These are phyloP conservation scores for Channa striata DNA, from an alignment of 2,797 vertebrate genomes.

Conservation along the genomic window DNA sequence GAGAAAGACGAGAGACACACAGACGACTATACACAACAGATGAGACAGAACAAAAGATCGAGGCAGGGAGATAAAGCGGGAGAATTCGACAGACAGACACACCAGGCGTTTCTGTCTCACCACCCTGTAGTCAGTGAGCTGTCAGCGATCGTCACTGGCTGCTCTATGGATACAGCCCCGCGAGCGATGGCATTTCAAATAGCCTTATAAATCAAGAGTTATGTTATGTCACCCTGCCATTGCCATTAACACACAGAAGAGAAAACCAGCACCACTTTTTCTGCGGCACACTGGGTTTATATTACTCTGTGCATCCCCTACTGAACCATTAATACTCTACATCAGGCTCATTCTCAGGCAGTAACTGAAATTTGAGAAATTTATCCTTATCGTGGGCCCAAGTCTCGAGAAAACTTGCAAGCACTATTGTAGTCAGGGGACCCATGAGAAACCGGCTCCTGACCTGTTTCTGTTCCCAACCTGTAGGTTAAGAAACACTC, in stretches of 20 bases:
- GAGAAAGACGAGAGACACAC: constrained; percentile 39
- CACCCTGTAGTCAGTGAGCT: constrained; percentile 78
- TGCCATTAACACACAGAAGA: constrained; percentile 80
- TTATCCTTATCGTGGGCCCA: constrained; percentile 46
- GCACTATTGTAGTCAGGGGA: constrained; percentile 32
- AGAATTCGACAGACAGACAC: constrained; percentile 53
- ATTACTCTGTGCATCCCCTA: constrained; percentile 75
- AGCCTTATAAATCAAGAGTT: constrained; percentile 86
- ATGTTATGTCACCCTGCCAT: constrained; percentile 82
- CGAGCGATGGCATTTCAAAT: constrained; percentile 82
- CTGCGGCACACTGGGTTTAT: constrained; percentile 57
- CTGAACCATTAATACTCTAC: constrained; percentile 72
- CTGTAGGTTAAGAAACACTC: constrained; percentile 49
- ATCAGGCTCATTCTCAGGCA: constrained; percentile 50
- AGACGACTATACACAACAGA: constrained; percentile 51
- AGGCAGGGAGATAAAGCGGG: constrained; percentile 45
- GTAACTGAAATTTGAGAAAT: constrained; percentile 61
- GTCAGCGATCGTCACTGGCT: constrained; percentile 76
- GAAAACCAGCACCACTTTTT: constrained; percentile 67
- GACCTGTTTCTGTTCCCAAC: constrained; percentile 49
- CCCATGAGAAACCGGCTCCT: constrained; percentile 31
- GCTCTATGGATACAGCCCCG: constrained; percentile 73
- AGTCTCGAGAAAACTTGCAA: constrained; percentile 46
- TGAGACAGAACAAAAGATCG: constrained; percentile 68
- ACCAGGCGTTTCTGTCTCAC: constrained; percentile 71